These are phyloP conservation scores for Lepus europaeus DNA, from an alignment of 2,113 vertebrate genomes.

Conservation along the genomic window DNA sequence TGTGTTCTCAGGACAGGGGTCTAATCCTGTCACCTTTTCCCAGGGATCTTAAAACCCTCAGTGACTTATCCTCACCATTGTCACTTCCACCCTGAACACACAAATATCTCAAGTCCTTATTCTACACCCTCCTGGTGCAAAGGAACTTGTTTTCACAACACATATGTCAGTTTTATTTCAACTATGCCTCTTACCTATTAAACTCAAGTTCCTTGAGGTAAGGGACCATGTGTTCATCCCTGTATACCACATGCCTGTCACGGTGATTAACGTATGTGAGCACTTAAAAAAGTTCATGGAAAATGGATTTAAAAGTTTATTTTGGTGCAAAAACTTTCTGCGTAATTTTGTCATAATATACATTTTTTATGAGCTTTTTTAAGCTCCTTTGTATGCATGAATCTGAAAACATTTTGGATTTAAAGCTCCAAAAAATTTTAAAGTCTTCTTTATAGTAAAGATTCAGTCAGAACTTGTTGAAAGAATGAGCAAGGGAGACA, in stretches of 20 bases:
- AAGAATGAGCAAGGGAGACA: neutral
- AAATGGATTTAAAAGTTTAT: too few species aligned
- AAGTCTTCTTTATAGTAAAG: neutral
- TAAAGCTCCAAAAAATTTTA: too few species aligned
- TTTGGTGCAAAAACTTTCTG: too few species aligned
- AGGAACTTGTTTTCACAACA: neutral
- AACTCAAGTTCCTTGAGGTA: neutral
- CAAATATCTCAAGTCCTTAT: neutral
- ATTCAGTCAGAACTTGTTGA: neutral
- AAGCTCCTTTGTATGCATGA: too few species aligned
- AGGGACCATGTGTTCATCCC: neutral
- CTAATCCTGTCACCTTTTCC: neutral
- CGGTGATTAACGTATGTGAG: neutral
- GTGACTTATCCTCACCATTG: neutral
- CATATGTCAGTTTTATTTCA: neutral
- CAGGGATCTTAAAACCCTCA: neutral
- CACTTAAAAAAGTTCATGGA: too few species aligned
- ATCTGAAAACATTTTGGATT: too few species aligned
- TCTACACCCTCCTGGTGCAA: neutral
- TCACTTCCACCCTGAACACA: neutral
- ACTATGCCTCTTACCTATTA: neutral
- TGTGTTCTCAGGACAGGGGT: neutral
- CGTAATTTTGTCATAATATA: too few species aligned
- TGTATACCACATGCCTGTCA: neutral
- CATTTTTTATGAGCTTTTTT: too few species aligned